Percentiles rank a stretch among this genome's conserved stretches.
phyloP scores from a whole-genome alignment of 2,113 vertebrate genomes.

The Cervus canadensis region DNA sequence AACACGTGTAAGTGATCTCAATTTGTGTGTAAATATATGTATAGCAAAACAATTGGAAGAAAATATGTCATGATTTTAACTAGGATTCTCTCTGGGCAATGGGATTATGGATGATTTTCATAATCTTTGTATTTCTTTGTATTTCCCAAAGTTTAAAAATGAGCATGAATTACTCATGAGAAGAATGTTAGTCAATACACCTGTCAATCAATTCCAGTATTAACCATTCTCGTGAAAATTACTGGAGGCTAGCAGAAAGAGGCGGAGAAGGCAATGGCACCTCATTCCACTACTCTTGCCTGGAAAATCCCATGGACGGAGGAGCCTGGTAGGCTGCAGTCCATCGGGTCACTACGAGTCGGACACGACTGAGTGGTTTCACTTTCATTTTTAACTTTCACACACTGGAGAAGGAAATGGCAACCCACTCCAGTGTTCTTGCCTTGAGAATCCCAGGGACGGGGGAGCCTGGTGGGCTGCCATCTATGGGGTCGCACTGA shows the following conservation, averaged over 20 bases:
- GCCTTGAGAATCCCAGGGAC: too few relatives aligned
- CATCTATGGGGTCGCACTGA: too few relatives aligned
- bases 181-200: not conserved
- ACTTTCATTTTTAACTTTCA: too few relatives aligned
- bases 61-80: not conserved
- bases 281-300: too few relatives aligned
- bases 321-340: too few relatives aligned
- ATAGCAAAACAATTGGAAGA: not conserved
- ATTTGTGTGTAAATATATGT: not conserved
- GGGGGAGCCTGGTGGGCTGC: too few relatives aligned
- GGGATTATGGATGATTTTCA: not conserved
- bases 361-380: too few relatives aligned
- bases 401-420: too few relatives aligned
- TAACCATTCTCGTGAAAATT: not conserved
- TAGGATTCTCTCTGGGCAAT: not conserved
- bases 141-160: constrained; percentile 24
- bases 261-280: too few relatives aligned
- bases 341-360: too few relatives aligned
- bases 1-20: not conserved
- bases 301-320: too few relatives aligned
- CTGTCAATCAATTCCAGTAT: not conserved
- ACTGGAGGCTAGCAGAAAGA: not conserved
- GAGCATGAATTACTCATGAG: not conserved
- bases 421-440: too few relatives aligned
- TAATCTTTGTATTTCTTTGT: not conserved